Percentiles rank a stretch among this genome's conserved stretches.
Evolutionary conservation across 2,113 vertebrate genomes (phyloP).

Genomic region (Aplodontia rufa): DNA sequence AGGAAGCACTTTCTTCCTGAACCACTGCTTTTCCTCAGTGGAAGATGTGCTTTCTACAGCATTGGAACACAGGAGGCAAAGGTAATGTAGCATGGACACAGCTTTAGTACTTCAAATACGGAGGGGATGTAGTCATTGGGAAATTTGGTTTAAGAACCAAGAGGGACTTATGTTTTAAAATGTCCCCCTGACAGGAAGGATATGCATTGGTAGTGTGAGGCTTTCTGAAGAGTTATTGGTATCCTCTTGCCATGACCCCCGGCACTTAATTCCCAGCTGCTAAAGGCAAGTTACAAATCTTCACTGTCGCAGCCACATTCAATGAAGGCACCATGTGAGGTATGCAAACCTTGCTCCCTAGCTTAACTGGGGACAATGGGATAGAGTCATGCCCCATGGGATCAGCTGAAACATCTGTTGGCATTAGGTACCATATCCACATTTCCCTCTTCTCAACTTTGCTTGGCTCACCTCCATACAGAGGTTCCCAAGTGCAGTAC

Average conservation of each 20-base stretch:
- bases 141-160: neutral
- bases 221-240: neutral
- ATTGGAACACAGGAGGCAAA: neutral
- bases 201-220: neutral
- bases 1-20: neutral
- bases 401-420: neutral
- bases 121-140: neutral
- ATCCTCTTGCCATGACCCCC: neutral
- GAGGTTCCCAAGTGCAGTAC: neutral
- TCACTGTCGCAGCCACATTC: neutral
- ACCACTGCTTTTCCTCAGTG: neutral
- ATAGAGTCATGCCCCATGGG: neutral
- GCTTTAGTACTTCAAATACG: neutral
- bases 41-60: neutral
- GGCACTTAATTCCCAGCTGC: neutral
- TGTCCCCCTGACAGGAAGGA: neutral
- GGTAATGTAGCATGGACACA: neutral
- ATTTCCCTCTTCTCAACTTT: neutral
- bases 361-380: neutral
- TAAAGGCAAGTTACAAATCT: neutral
- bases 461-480: neutral
- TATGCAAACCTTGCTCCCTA: neutral
- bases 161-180: neutral
- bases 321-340: neutral
- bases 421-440: neutral